Percentiles rank a stretch among this genome's conserved stretches.
Conservation (phyloP, 2,113 vertebrate genomes). For the Lamprologus ornatipinnis region DNA sequence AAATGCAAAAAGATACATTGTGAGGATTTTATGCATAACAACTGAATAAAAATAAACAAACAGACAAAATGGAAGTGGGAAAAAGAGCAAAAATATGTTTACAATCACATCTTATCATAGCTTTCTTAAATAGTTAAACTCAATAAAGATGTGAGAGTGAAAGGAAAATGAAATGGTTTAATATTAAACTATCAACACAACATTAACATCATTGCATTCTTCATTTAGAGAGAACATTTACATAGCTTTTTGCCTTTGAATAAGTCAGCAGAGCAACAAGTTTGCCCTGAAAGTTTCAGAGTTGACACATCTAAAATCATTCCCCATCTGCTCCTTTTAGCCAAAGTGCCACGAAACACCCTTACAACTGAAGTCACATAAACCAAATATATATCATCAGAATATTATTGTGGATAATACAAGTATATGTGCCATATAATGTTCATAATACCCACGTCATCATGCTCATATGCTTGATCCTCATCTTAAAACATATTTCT, state of each 20-base stretch:
- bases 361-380: neutral
- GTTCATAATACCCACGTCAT: neutral
- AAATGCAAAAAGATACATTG: neutral
- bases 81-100: neutral
- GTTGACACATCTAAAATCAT: neutral
- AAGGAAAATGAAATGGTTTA: neutral
- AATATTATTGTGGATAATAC: neutral
- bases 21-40: neutral
- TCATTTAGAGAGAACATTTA: neutral
- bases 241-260: neutral
- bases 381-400: neutral
- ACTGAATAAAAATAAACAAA: neutral
- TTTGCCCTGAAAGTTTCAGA: neutral
- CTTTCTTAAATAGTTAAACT: neutral
- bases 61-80: neutral
- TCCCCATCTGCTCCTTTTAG: neutral
- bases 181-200: neutral
- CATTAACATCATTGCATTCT: neutral
- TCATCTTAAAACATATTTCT: neutral
- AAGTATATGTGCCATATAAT: neutral
- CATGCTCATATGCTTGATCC: neutral
- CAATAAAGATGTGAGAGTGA: neutral
- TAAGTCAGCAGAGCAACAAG: neutral
- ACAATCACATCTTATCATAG: neutral
- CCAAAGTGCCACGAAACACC: neutral